Evolutionary conservation across 2,113 vertebrate species (phyloP).

Genomic region (Chinchilla lanigera): DNA sequence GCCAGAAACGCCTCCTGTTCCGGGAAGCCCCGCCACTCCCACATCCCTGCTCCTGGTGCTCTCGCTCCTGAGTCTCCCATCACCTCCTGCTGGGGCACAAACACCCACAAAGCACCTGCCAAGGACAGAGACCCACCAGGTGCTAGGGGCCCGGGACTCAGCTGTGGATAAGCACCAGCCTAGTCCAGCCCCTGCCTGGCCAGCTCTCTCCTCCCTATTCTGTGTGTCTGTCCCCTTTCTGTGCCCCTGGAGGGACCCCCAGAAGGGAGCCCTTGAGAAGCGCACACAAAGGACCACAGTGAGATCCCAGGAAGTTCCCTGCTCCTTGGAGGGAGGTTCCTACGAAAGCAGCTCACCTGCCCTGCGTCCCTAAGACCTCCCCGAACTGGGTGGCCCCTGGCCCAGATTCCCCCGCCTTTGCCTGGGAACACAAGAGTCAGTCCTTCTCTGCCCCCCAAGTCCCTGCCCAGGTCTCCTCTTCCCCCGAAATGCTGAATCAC

Average conservation of each 20-base stretch:
- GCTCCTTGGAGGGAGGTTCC: neutral
- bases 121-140: neutral
- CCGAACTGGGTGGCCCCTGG: neutral
- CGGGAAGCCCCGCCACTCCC: neutral
- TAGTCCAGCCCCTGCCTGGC: neutral
- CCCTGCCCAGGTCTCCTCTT: conserved; percentile 53
- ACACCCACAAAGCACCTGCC: neutral
- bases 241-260: neutral
- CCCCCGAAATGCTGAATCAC: conserved; percentile 68
- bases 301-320: neutral
- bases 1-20: neutral
- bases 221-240: neutral
- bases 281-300: neutral
- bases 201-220: neutral
- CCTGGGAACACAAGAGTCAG: neutral
- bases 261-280: neutral
- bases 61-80: neutral
- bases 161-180: neutral
- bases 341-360: neutral
- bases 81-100: neutral
- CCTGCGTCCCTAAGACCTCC: neutral
- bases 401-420: neutral
- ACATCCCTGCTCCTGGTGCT: neutral
- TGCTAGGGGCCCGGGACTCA: neutral
- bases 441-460: neutral